Evolutionary conservation across 2,797 vertebrate genomes (phyloP), one percentile per base, ranked within the genome.

Genomic region (Erpetoichthys calabaricus): DNA sequence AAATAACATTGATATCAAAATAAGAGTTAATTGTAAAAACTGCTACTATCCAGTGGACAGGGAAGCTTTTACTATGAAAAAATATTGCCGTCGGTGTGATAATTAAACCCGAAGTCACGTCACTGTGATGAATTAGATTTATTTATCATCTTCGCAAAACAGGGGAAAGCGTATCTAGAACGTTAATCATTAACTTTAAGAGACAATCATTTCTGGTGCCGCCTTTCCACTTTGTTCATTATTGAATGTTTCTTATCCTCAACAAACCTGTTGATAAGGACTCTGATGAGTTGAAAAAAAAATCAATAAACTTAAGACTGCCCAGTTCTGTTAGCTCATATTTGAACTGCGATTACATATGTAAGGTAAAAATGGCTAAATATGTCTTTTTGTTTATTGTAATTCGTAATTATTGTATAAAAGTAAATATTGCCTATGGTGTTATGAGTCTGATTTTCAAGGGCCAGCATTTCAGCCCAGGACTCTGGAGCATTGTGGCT

Each of bases 171-270:
- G 69, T 77, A 74, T 82, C 76, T 63, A 68, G 57, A 61, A 64
- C 59, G 75, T 84, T 81, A 92, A 92, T 91, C 67, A 89, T 91
- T 92, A 89, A 91, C 89, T 76, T 59, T 66, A 58, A 71, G 57
- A 72, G 70, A 73, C 80, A 71, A 74, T 74, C 64, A 69, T 71
- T 67, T 69, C 64, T 57, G 62, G 61, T 60, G 60, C 56, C 61
- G 60, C 45, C 58, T 59, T 59, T 60, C 59, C 54, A 61, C 55
- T 58, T 58, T 57, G 62, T 67, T 67, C 25, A 25, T 61, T 65
- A 63, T 62, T 61, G 57, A 65, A 60, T 59, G 57, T 45, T 61
- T 59, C 58, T 51, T 58, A 61, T 65, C 45, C 53, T 10, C 25
- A 25, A 25, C 25, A 25, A 25, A 25, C 25, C 25, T 25, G 25